phyloP scores from a whole-genome alignment of 2,797 vertebrate species.

The Muscicapa comitata region DNA sequence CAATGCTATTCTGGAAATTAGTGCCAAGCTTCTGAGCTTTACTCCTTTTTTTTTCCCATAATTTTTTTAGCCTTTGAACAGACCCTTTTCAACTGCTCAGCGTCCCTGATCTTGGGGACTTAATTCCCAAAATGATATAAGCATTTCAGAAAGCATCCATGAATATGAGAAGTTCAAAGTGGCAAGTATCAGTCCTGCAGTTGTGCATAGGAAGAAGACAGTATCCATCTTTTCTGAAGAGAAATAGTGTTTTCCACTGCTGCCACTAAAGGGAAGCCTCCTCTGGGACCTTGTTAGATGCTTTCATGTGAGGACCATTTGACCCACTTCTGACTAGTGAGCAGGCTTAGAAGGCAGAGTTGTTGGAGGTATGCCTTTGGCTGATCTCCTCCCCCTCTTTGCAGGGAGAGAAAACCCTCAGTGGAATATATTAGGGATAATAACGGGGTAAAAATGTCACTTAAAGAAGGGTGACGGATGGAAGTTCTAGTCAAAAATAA shows the following conservation, averaged over 20 bases:
- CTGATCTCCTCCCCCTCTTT: conserved; percentile 62
- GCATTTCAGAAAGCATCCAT: conserved; percentile 53
- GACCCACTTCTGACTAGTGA: conserved; percentile 78
- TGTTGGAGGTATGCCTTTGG: conserved; percentile 71
- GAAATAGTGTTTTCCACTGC: conserved; percentile 62
- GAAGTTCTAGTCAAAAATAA: conserved; percentile 43
- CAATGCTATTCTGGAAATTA: background rate
- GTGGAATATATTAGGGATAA: conserved; percentile 80
- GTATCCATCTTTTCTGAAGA: conserved; percentile 67
- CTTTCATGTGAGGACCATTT: conserved; percentile 80
- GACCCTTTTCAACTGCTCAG: background rate
- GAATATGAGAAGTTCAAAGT: conserved; percentile 69
- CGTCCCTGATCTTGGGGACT: conserved; percentile 12
- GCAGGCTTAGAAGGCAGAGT: conserved; percentile 65
- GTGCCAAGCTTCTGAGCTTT: background rate
- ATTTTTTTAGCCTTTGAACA: background rate
- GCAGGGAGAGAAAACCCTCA: conserved; percentile 69
- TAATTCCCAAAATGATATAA: conserved; percentile 49
- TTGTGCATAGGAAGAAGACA: conserved; percentile 36
- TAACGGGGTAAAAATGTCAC: conserved; percentile 73
- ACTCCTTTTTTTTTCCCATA: background rate
- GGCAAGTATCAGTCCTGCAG: conserved; percentile 53
- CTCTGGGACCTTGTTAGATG: conserved; percentile 81
- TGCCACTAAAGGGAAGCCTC: conserved; percentile 74
- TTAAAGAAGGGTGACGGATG: conserved; percentile 66